Evolutionary conservation across 1,140 invertebrate species (phyloP), one percentile per base, ranked within the genome.

Genomic region (Magallana gigas): DNA sequence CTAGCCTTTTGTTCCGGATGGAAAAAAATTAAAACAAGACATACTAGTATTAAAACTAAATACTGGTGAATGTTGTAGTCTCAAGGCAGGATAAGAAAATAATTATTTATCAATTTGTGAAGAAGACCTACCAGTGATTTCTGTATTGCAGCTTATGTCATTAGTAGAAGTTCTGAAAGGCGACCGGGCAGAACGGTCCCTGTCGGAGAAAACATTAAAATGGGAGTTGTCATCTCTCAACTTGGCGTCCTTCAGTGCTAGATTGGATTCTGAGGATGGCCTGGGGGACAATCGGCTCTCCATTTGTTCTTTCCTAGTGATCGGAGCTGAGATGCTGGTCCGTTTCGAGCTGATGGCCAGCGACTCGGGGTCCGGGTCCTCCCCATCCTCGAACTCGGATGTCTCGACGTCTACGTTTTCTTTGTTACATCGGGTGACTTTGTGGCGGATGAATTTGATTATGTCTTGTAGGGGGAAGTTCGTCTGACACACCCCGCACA

Each of bases 401-500:
- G 29, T 84, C 62, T 90, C 91, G 9, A 87, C 87, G 82, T 91
- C 91, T 29, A 90, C 87, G 83, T 92, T 93, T 83, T 94, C 93
- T 87, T 93, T 94, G 91, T 91, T 92, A 83, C 93, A 94, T 80
- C 88, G 88, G 83, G 92, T 92, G 86, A 93, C 91, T 87, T 94
- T 94, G 90, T 94, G 93, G 36, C 90, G 90, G 87, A 94, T 94
- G 88, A 94, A 94, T 84, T 91, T 92, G 57, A 92, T 90, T 87
- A 94, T 94, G 88, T 93, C 92, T 29, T 91, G 92, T 57, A 94
- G 90, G 0, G 92, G 91, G 86, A 94, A 94, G 88, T 91, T 93
- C 1, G 93, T 92, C 88, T 93, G 92, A 80, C 93, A 94, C 88
- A 93, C 93, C 29, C 93, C 93, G 88, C 93, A 94, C n/a, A 94